These are phyloP conservation scores for Fregata magnificens DNA, from an alignment of 2,113 vertebrate genomes.

Conservation along the genomic window DNA sequence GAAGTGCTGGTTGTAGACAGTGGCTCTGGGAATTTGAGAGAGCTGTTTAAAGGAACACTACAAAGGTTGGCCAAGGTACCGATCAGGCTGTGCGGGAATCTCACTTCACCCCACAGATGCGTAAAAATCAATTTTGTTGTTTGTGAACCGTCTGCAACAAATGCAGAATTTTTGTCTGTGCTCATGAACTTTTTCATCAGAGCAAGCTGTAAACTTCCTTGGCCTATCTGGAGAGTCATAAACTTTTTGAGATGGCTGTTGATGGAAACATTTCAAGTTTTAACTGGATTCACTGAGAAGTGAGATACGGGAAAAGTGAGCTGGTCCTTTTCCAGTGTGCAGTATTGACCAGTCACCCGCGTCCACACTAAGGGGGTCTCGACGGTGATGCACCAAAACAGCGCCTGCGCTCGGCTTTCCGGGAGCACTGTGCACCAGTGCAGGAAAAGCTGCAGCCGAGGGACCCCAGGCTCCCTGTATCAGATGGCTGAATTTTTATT, in stretches of 20 bases:
- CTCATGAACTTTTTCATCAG: background rate
- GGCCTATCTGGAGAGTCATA: background rate
- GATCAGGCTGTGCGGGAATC: background rate
- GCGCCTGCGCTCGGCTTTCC: background rate
- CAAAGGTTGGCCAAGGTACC: background rate
- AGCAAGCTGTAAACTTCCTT: background rate
- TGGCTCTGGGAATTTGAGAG: slow-evolving; percentile 34
- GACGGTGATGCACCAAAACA: background rate
- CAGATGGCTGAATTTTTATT: background rate
- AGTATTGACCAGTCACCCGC: background rate
- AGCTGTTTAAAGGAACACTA: slow-evolving; percentile 1
- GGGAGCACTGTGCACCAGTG: background rate
- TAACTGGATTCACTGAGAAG: background rate
- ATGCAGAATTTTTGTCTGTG: background rate
- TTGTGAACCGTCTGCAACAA: background rate
- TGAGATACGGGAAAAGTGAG: background rate
- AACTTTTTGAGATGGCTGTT: background rate
- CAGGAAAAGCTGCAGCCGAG: background rate
- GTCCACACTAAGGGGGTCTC: background rate
- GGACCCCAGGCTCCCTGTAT: too few relatives aligned
- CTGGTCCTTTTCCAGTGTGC: background rate
- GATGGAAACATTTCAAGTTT: background rate
- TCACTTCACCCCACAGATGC: background rate
- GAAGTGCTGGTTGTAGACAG: slow-evolving; percentile 27
- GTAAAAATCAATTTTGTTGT: background rate